A percentile compares a stretch with the other conserved stretches of the same genome.
Evolutionary conservation across 2,113 vertebrate genomes (phyloP).

Genomic region (Microcebus murinus): DNA sequence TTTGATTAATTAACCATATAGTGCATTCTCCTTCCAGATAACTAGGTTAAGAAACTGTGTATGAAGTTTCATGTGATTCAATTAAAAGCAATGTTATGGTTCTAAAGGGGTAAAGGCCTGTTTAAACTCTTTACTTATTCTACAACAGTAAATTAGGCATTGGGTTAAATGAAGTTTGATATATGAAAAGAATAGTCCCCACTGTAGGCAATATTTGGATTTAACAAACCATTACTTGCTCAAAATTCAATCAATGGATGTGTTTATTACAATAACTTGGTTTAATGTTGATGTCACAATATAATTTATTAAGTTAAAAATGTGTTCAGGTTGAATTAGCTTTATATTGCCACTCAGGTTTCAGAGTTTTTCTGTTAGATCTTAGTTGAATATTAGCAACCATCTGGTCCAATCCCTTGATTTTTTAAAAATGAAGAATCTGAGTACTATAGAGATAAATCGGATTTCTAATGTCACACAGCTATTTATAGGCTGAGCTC

Average conservation of each 20-base stretch:
- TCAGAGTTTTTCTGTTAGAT: slow-evolving; percentile 17
- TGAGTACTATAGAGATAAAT: background rate
- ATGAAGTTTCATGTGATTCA: background rate
- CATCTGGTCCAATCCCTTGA: background rate
- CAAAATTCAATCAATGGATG: slow-evolving; percentile 41
- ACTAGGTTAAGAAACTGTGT: background rate
- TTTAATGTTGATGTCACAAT: background rate
- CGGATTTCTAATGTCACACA: background rate
- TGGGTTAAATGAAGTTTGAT: slow-evolving; percentile 6
- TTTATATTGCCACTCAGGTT: slow-evolving; percentile 45
- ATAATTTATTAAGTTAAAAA: slow-evolving; percentile 56
- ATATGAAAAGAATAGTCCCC: background rate
- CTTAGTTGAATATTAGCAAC: background rate
- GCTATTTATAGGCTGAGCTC: background rate
- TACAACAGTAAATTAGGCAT: background rate
- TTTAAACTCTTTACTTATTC: background rate
- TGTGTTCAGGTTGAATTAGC: slow-evolving; percentile 43
- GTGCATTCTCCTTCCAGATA: background rate
- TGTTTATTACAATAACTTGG: slow-evolving; percentile 44
- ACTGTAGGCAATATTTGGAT: background rate
- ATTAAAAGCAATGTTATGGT: background rate
- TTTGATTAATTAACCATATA: slow-evolving; percentile 20
- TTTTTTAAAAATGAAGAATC: background rate
- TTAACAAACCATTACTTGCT: slow-evolving; percentile 40
- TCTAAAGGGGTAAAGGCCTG: slow-evolving; percentile 21